Conservation (phyloP, 2,113 vertebrate genomes). For the Nanorana parkeri region DNA sequence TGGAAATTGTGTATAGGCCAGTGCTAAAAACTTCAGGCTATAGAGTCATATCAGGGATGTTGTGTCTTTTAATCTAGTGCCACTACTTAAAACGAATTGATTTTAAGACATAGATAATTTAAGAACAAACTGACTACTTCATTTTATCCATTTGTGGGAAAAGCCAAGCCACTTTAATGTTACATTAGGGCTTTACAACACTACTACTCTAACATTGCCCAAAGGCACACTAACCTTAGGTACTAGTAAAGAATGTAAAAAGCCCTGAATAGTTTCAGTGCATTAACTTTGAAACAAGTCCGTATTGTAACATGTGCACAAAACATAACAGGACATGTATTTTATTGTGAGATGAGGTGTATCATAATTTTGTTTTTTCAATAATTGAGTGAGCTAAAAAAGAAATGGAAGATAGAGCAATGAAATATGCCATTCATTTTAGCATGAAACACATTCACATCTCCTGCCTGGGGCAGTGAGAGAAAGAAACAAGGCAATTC, state of each 20-base stretch:
- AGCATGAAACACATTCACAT: slow-evolving; percentile 53
- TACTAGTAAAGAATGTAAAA: not conserved
- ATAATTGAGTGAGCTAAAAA: slow-evolving; percentile 53
- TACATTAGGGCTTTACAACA: slow-evolving; percentile 38
- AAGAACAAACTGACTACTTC: slow-evolving; percentile 36
- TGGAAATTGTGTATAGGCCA: not conserved
- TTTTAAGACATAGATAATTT: slow-evolving; percentile 38
- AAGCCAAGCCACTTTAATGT: slow-evolving; percentile 44
- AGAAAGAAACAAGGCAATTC: slow-evolving; percentile 28
- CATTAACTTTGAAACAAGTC: slow-evolving; percentile 58
- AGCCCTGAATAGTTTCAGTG: slow-evolving; percentile 57
- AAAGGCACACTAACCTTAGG: slow-evolving; percentile 55
- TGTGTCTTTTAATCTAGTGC: slow-evolving; percentile 28
- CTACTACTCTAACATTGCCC: slow-evolving; percentile 49
- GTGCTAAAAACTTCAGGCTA: not conserved
- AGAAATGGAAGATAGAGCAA: slow-evolving; percentile 53
- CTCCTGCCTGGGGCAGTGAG: slow-evolving; percentile 48
- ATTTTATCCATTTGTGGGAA: slow-evolving; percentile 51
- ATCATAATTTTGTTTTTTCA: slow-evolving; percentile 56
- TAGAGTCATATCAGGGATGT: not conserved
- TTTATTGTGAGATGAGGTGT: slow-evolving; percentile 59
- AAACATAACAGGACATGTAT: slow-evolving; percentile 58
- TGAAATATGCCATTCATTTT: slow-evolving; percentile 57
- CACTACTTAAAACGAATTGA: slow-evolving; percentile 24
- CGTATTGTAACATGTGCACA: slow-evolving; percentile 48